A percentile compares a stretch with the other conserved stretches of the same genome.
These are phyloP conservation scores for Drosophila sproati DNA, from an alignment of 1,140 invertebrate species.

Conservation along the genomic window DNA sequence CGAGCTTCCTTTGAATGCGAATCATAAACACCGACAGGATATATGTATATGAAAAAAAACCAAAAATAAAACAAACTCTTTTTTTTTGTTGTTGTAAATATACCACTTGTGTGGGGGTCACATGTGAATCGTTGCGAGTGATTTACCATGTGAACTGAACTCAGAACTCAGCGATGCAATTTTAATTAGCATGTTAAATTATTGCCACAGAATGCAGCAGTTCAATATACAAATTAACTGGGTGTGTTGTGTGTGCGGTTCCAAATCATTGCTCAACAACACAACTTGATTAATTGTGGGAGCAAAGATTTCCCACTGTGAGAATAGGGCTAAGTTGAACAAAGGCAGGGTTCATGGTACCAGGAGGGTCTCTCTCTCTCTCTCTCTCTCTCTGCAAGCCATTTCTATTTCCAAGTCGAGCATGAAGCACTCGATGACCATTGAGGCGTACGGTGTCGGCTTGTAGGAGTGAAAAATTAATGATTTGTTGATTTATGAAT, in stretches of 20 bases:
- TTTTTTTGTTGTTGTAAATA: neutral
- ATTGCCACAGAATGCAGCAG: conserved; percentile 43
- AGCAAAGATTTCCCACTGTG: conserved; percentile 77
- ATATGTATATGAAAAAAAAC: conserved; percentile 13
- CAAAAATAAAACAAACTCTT: neutral
- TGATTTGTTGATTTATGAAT: conserved; percentile 84
- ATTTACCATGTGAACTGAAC: conserved; percentile 44
- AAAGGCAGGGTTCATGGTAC: neutral
- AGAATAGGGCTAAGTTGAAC: conserved; percentile 15
- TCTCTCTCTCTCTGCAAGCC: neutral
- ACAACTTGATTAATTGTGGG: conserved; percentile 80
- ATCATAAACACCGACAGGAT: conserved; percentile 75
- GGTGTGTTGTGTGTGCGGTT: conserved; percentile 61
- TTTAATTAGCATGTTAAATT: conserved; percentile 75
- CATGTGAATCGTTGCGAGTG: conserved; percentile 45
- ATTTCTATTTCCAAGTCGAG: conserved; percentile 20
- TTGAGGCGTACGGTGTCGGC: conserved; percentile 28
- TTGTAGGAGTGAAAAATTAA: conserved; percentile 79
- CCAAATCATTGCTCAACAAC: conserved; percentile 61
- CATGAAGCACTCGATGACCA: conserved; percentile 24
- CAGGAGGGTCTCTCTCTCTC: neutral
- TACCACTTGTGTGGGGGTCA: conserved; percentile 55
- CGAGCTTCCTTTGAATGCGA: conserved; percentile 29
- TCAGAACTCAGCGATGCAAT: conserved; percentile 25
- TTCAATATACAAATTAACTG: conserved; percentile 77